Percentiles rank a stretch among this genome's conserved stretches.
Evolutionary conservation across 2,113 vertebrate species (phyloP).

Genomic region (Bujurquina vittata): DNA sequence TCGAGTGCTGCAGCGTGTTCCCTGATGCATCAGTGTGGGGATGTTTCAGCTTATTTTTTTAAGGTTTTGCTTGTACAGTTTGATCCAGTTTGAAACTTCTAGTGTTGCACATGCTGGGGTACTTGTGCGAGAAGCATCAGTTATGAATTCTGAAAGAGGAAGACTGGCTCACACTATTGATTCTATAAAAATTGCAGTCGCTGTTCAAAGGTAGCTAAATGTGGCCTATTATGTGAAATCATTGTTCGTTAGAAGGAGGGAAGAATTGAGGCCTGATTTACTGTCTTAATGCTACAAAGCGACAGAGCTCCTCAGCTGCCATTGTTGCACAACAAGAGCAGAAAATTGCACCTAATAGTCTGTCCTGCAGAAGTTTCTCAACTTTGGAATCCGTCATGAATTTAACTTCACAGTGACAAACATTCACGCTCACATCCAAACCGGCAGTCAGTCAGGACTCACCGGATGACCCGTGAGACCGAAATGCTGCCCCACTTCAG

Average conservation of each 20-base stretch:
- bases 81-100: too few species aligned
- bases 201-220: too few species aligned
- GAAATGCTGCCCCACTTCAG: background rate
- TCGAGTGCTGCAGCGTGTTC: too few species aligned
- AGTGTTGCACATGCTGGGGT: too few species aligned
- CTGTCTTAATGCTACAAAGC: accelerated
- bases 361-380: background rate
- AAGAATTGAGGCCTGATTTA: background rate
- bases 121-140: too few species aligned
- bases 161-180: background rate
- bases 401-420: background rate
- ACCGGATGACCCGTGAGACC: background rate
- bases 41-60: too few species aligned
- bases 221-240: background rate
- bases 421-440: background rate
- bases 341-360: background rate
- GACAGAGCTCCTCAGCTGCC: background rate
- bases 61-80: too few species aligned
- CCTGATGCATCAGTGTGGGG: too few species aligned
- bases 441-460: background rate
- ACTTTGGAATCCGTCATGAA: background rate
- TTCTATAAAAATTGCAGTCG: background rate
- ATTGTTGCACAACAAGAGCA: background rate
- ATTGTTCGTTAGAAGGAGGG: background rate
- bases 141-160: background rate